Base-by-base conservation (phyloP, 2,113 vertebrate genomes). In the Dasyprocta punctata region DNA sequence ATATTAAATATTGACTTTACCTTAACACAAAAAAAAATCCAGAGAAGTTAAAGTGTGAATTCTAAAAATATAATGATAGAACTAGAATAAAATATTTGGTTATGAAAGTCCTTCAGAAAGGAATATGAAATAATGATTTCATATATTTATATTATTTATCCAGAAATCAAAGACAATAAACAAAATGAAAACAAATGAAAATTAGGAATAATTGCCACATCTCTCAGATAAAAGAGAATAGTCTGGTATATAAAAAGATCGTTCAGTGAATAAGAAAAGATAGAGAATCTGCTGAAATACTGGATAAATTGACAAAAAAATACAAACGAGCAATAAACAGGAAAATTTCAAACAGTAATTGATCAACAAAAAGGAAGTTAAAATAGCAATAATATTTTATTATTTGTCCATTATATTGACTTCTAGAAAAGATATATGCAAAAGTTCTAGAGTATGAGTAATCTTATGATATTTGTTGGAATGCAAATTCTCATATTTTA, bases 81-180 rank as follows among this genome's bases (percentile, higher is more conserved):
- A 91, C 7, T 54, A 67, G 33, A 96, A 90, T 54, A 87, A 94
- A 87, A 89, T 73, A 47, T 28, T 60, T 6, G 52, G 22, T 3
- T 73, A 41, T 17, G 33, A 33, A 96, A 87, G 5, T 7, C 14
- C 11, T 69, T 81, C 12, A 71, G 60, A 95, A 75, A 95, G 3
- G 7, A 82, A 65, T 63, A 17, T 54, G 24, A 83, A 85, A 65
- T 77, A 80, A 75, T 8, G 89, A 47, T 61, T 89, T 75, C 60
- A 54, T 75, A 86, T 77, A 93, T 83, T 67, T 73, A 3, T 54
- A 60, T 78, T 92, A 17, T 83, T 95, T 22, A 75, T 38, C 1
- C 81, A 84, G 65, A 97, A 97, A 60, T 67, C 30, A 86, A 96
- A 69, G 30, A 3, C 75, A 86, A 71, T 61, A 89, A 94, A 22